phyloP scores from a whole-genome alignment of 2,113 vertebrate genomes.

The Archilochus colubris region DNA sequence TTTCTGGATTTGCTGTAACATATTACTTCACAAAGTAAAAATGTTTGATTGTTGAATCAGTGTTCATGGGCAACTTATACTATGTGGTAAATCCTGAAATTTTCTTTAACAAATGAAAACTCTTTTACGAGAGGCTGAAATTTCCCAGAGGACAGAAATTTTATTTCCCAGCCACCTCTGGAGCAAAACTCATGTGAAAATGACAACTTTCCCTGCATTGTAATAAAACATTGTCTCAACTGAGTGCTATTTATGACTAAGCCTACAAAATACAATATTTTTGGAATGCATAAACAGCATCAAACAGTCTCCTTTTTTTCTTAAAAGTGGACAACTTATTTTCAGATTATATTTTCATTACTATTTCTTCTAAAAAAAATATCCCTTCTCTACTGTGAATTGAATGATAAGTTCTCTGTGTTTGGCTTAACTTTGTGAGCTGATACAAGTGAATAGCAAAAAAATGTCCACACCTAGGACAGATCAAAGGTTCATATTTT shows the following conservation, averaged over 20 bases:
- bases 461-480: not conserved
- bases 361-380: not conserved
- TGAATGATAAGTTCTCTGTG: not conserved
- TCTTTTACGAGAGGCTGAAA: constrained; percentile 18
- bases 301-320: not conserved
- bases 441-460: not conserved
- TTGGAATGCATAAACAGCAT: not conserved
- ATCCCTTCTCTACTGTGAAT: not conserved
- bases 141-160: constrained; percentile 44
- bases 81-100: not conserved
- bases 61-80: not conserved
- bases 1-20: not conserved
- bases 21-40: not conserved
- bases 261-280: not conserved
- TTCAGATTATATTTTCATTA: not conserved
- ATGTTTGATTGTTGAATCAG: not conserved
- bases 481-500: not conserved
- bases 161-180: constrained; percentile 1
- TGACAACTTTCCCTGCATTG: not conserved
- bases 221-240: constrained; percentile 9
- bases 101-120: constrained; percentile 32
- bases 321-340: not conserved
- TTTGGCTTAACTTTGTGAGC: not conserved
- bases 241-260: not conserved
- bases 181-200: constrained; percentile 38